Evolutionary conservation across 1,140 invertebrate genomes (phyloP), one percentile per base, ranked within the genome.

Genomic region (Daktulosphaira vitifoliae): DNA sequence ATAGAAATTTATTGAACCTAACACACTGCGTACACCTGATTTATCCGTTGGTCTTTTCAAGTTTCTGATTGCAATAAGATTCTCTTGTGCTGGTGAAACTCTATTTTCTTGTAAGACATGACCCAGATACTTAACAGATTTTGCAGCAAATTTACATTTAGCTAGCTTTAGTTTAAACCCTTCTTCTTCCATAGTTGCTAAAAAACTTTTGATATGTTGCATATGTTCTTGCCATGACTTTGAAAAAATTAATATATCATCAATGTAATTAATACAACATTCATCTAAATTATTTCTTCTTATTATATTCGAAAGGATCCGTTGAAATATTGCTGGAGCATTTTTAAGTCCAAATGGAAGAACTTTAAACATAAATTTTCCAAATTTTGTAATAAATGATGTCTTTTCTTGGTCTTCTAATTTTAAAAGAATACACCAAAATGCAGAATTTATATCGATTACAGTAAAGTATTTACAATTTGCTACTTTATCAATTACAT

Each of bases 271-370:
- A 44, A 52, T 64, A 15, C 53, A 49, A 38, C 67, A 68, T 26
- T 52, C 49, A 3, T 48, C 64, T 4, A 25, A 50, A 66, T 16
- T 16, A 23, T 67, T 22, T 65, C 44, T 64, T 56, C 68, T 25
- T 48, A 64, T 51, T 44, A 25, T 51, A 18, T 26, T 39, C 6
- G 20, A 38, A 54, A 71, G 48, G 16, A 70, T 68, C 37, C 76
- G 59, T 77, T 78, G 16, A 78, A 73, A 71, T 74, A 79, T 11
- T 76, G 72, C 11, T 73, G 78, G 2, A 75, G 77, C 0, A 76
- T 67, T 68, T 67, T 74, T 73, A 13, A 72, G 67, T 7, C 73
- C 71, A 66, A 73, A 72, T 4, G 71, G 71, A 51, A 73, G 49
- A 54, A 69, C 68, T 23, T 62, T 71, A 70, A 72, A 75, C 68